These are phyloP conservation scores for Hypsopygia costalis DNA, from an alignment of 2,888 invertebrate species.

Conservation along the genomic window DNA sequence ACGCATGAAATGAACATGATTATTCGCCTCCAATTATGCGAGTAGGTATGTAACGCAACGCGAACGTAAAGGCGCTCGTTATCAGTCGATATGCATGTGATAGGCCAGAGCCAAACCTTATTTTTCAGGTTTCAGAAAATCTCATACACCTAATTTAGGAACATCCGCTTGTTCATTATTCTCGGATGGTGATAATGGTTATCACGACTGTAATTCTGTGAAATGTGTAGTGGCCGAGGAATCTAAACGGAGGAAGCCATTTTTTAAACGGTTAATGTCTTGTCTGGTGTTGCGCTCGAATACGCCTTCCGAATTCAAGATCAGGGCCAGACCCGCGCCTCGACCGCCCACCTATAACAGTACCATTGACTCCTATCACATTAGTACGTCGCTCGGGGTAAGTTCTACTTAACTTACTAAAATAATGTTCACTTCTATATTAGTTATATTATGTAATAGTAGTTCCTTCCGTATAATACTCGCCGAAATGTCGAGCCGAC, in stretches of 20 bases:
- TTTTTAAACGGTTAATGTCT: conserved; percentile 57
- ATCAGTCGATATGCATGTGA: too few relatives aligned
- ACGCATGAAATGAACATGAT: too few relatives aligned
- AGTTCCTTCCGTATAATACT: too few relatives aligned
- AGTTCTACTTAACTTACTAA: too few relatives aligned
- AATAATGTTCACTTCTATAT: too few relatives aligned
- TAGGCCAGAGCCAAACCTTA: too few relatives aligned
- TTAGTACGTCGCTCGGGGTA: conserved; percentile 59
- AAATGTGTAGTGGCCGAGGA: conserved; percentile 24
- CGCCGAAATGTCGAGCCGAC: too few relatives aligned
- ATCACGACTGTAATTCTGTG: conserved; percentile 19
- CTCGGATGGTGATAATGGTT: conserved; percentile 29
- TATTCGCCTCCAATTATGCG: too few relatives aligned
- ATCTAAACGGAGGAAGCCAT: conserved; percentile 45
- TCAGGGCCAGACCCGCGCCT: conserved; percentile 13
- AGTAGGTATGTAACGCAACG: too few relatives aligned
- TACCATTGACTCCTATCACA: conserved; percentile 59
- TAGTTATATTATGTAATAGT: too few relatives aligned
- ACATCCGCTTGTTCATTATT: conserved; percentile 49
- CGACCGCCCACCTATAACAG: conserved; percentile 28
- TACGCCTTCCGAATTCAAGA: conserved; percentile 31
- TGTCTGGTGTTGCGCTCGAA: conserved; percentile 53
- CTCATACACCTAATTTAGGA: conserved; percentile 57
- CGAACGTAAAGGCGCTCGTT: too few relatives aligned
- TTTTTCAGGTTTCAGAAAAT: conserved; percentile 41